Percentiles rank a stretch among this genome's conserved stretches.
phyloP scores from a whole-genome alignment of 2,113 vertebrate genomes.

The Leucoraja erinaceus region DNA sequence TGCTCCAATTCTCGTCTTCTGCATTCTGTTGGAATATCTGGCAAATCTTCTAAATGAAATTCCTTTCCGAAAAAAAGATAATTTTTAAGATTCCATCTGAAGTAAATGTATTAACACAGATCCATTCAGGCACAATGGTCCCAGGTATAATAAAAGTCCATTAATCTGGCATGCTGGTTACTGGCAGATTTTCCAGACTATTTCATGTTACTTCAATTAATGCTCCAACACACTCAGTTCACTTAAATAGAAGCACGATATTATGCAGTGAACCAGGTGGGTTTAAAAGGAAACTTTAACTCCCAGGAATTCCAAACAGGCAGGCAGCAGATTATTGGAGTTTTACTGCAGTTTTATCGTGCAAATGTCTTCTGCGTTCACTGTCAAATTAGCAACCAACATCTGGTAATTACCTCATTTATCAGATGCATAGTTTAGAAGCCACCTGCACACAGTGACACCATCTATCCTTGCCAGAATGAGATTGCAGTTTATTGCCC shows the following conservation, averaged over 20 bases:
- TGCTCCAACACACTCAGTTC: too few species aligned
- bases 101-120: not conserved
- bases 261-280: not conserved
- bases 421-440: not conserved
- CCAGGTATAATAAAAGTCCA: not conserved
- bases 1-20: conserved; percentile 68
- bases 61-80: conserved; percentile 51
- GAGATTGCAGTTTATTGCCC: not conserved
- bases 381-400: not conserved
- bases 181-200: too few species aligned
- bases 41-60: conserved; percentile 70
- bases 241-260: too few species aligned
- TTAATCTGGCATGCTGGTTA: too few species aligned
- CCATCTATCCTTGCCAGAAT: not conserved
- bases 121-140: not conserved
- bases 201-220: too few species aligned
- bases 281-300: too few species aligned
- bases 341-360: too few species aligned
- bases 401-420: not conserved
- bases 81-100: not conserved
- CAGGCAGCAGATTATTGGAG: too few species aligned
- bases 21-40: conserved; percentile 64
- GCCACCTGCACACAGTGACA: not conserved
- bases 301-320: too few species aligned
- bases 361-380: not conserved